Conservation (phyloP, 2,888 invertebrate genomes). For the Tetranychus piercei region DNA sequence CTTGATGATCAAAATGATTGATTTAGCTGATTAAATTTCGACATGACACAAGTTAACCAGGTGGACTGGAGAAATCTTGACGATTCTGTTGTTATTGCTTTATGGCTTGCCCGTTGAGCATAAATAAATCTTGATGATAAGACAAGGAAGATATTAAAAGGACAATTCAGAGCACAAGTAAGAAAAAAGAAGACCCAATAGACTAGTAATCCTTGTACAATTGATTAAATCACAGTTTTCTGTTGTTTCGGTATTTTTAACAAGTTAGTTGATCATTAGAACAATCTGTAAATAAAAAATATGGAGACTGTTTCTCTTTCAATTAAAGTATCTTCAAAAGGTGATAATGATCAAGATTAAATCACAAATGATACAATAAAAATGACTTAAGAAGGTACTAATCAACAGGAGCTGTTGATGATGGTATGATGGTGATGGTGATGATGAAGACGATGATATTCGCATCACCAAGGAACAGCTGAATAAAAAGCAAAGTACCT, state of each 20-base stretch:
- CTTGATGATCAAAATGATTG: neutral
- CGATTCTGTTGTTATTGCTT: neutral
- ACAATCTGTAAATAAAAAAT: no score
- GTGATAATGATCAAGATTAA: no score
- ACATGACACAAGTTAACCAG: neutral
- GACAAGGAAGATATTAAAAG: neutral
- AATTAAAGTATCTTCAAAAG: no score
- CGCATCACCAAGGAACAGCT: neutral
- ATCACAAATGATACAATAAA: no score
- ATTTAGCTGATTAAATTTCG: neutral
- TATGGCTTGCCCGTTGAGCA: no score
- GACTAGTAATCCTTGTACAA: neutral
- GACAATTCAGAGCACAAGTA: neutral
- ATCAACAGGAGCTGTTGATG: no score
- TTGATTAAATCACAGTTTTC: neutral
- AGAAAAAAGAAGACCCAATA: neutral
- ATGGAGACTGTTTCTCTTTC: no score
- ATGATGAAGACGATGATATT: neutral
- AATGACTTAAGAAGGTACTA: no score
- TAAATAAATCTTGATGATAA: no score
- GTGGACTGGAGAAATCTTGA: neutral
- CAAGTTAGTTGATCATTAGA: no score
- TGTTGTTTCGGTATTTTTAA: neutral
- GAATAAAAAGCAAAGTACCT: neutral
- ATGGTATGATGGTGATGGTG: neutral